phyloP scores from a whole-genome alignment of 2,797 vertebrate genomes.

The Diplodus sargus region DNA sequence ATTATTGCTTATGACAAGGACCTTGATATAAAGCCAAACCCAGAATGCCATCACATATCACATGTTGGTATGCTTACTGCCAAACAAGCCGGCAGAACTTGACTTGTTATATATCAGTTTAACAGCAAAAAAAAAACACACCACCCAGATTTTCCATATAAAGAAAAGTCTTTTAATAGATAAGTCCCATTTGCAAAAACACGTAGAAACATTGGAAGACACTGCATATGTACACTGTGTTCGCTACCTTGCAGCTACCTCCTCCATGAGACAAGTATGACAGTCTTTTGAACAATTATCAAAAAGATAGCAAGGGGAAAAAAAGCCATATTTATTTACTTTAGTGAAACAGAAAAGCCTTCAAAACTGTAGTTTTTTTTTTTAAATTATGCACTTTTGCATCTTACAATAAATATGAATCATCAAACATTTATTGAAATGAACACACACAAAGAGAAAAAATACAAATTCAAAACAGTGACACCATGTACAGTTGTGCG shows the following conservation, averaged over 20 bases:
- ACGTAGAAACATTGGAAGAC: slow-evolving; percentile 83
- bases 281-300: slow-evolving; percentile 65
- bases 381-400: slow-evolving; percentile 83
- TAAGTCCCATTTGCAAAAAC: slow-evolving; percentile 82
- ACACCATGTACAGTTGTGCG: slow-evolving; percentile 79
- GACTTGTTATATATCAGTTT: not conserved
- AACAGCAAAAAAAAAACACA: slow-evolving; percentile 44
- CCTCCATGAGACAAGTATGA: slow-evolving; percentile 73
- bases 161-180: slow-evolving; percentile 82
- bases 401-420: slow-evolving; percentile 86
- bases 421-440: slow-evolving; percentile 78
- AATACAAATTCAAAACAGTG: slow-evolving; percentile 73
- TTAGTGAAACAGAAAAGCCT: slow-evolving; percentile 79
- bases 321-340: slow-evolving; percentile 66
- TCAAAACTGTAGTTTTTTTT: slow-evolving; percentile 67
- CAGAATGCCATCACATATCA: not conserved
- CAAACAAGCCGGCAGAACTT: not conserved
- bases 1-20: no score
- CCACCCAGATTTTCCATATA: slow-evolving; percentile 57
- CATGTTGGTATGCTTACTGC: not conserved
- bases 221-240: slow-evolving; percentile 79
- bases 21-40: no score
- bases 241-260: slow-evolving; percentile 82
- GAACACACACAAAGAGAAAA: slow-evolving; percentile 74
- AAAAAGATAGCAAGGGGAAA: slow-evolving; percentile 66